Evolutionary conservation across 2,113 vertebrate genomes (phyloP).

Genomic region (Amphiprion ocellaris): DNA sequence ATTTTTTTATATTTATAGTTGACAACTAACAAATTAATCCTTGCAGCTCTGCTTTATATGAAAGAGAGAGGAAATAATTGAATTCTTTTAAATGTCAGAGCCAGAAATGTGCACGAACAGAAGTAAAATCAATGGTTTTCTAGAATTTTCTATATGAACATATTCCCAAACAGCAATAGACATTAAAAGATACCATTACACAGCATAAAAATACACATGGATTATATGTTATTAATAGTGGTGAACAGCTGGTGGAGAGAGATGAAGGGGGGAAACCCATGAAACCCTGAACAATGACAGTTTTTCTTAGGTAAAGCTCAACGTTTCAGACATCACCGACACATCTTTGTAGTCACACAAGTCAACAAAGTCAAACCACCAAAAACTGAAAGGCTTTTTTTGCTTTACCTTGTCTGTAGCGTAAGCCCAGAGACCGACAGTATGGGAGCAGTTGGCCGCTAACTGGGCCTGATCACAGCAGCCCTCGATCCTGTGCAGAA

Average conservation of each 20-base stretch:
- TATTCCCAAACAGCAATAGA: no score
- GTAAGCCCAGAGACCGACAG: constrained; percentile 96
- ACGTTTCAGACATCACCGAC: no score
- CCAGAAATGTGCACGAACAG: no score
- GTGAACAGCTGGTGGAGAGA: not conserved
- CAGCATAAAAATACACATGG: no score
- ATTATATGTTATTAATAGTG: not conserved
- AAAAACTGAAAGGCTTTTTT: not conserved
- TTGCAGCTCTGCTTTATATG: not conserved
- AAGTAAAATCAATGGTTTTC: not conserved
- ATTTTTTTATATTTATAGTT: no score
- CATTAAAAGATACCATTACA: no score
- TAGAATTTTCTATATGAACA: no score
- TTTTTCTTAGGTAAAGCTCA: no score
- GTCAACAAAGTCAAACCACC: not conserved
- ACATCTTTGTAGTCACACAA: not conserved
- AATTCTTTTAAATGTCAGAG: not conserved
- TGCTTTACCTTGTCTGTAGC: constrained; percentile 93
- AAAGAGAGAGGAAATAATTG: not conserved
- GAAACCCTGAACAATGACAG: no score
- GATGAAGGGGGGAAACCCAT: no score
- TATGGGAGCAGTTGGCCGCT: constrained; percentile 93
- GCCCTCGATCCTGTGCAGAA: constrained; percentile 96
- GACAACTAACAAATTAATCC: no score
- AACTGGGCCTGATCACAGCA: constrained; percentile 94